Conservation (phyloP, 2,888 invertebrate genomes). For the Ramazzottius varieornatus region DNA sequence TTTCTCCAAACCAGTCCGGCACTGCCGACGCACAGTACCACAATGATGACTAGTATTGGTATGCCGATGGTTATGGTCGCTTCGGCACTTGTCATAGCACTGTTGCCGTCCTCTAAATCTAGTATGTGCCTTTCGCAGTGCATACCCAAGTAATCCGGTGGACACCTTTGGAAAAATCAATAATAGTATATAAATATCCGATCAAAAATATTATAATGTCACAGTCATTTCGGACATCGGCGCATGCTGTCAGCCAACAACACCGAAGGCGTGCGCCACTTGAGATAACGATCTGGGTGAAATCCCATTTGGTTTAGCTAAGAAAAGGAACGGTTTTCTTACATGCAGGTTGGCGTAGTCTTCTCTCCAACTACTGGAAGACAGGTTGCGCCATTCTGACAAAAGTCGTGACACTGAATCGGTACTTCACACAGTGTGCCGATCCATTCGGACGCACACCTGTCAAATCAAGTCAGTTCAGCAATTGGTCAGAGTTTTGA, state of each 20-base stretch:
- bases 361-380: slow-evolving; percentile 10
- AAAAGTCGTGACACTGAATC: background rate
- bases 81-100: background rate
- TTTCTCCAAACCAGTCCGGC: background rate
- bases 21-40: background rate
- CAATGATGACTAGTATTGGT: background rate
- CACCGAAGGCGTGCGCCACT: too few species aligned
- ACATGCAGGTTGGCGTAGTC: background rate
- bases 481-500: too few species aligned
- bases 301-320: too few species aligned
- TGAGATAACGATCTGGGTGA: too few species aligned
- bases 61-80: background rate
- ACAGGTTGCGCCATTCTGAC: slow-evolving; percentile 9
- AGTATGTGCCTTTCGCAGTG: slow-evolving; percentile 10
- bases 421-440: too few species aligned
- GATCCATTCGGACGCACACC: background rate
- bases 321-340: background rate
- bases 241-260: too few species aligned
- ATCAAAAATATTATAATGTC: too few species aligned
- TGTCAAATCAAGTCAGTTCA: too few species aligned
- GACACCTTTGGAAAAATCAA: slow-evolving; percentile 17
- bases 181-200: too few species aligned
- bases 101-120: background rate
- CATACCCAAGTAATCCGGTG: slow-evolving; percentile 19
- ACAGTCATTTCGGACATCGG: too few species aligned